Percentiles rank a stretch among this genome's conserved stretches.
phyloP scores from a whole-genome alignment of 2,888 invertebrate genomes.

The Pyrrhia umbra region DNA sequence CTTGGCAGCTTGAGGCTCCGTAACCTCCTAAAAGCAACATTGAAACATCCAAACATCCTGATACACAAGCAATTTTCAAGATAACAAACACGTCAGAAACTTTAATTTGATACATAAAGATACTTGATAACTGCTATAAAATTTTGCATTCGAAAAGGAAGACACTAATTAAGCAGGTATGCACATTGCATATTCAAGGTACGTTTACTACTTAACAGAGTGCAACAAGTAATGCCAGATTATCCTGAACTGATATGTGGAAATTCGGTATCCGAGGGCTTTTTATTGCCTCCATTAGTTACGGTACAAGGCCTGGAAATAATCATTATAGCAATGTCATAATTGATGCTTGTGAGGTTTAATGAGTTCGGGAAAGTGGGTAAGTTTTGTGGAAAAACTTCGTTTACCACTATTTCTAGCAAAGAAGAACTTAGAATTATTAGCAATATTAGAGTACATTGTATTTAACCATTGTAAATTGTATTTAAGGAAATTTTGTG shows the following conservation, averaged over 20 bases:
- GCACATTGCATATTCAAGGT: constrained; percentile 51
- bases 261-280: constrained; percentile 3
- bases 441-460: no score
- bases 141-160: constrained; percentile 56
- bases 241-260: constrained; percentile 46
- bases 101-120: constrained; percentile 45
- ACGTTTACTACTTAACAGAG: constrained; percentile 49
- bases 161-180: constrained; percentile 56
- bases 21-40: background rate
- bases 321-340: background rate
- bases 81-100: constrained; percentile 31
- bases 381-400: background rate
- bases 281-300: constrained; percentile 39
- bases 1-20: no score
- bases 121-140: constrained; percentile 39
- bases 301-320: background rate
- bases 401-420: background rate
- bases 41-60: background rate
- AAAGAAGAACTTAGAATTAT: background rate
- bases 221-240: constrained; percentile 46
- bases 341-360: background rate
- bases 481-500: no score
- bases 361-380: background rate
- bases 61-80: constrained; percentile 3
- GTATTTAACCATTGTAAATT: no score